Percentiles rank a stretch among this genome's conserved stretches.
These are phyloP conservation scores for Drosophila neonasuta DNA, from an alignment of 2,888 invertebrate species.

Conservation along the genomic window DNA sequence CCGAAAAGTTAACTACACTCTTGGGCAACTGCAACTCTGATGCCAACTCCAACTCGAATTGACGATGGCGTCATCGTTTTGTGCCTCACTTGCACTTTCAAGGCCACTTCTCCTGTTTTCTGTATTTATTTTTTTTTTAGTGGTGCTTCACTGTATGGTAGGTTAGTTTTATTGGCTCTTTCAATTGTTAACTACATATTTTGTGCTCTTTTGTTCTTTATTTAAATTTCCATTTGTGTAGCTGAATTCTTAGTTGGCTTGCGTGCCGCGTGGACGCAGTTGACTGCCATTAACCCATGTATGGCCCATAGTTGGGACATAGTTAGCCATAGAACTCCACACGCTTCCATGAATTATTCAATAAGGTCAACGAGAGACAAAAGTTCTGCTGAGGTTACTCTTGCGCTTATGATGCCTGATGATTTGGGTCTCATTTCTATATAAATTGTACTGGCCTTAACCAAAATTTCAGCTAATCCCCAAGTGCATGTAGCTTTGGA, in stretches of 20 bases:
- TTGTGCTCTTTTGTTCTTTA: constrained; percentile 64
- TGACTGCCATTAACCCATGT: constrained; percentile 69
- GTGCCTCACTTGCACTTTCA: constrained; percentile 65
- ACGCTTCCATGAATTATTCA: constrained; percentile 68
- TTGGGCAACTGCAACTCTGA: constrained; percentile 30
- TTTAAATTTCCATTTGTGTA: constrained; percentile 64
- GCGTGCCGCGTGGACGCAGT: constrained; percentile 70
- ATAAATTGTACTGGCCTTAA: constrained; percentile 1
- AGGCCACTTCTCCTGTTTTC: constrained; percentile 55
- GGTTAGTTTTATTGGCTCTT: constrained; percentile 71
- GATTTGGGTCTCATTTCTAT: constrained; percentile 35
- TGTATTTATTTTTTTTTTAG: no score
- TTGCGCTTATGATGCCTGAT: constrained; percentile 42
- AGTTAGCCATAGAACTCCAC: constrained; percentile 12
- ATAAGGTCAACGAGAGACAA: constrained; percentile 65
- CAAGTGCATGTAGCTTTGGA: not conserved
- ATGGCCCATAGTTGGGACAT: constrained; percentile 32
- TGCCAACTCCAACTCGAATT: not conserved
- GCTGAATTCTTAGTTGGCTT: constrained; percentile 57
- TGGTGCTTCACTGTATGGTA: constrained; percentile 65
- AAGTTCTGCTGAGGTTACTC: constrained; percentile 24
- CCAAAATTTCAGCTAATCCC: not conserved
- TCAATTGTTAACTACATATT: constrained; percentile 49
- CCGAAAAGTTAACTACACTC: constrained; percentile 38
- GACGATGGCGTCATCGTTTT: constrained; percentile 34